These are phyloP conservation scores for Connochaetes taurinus DNA, from an alignment of 2,113 vertebrate genomes.

Conservation along the genomic window DNA sequence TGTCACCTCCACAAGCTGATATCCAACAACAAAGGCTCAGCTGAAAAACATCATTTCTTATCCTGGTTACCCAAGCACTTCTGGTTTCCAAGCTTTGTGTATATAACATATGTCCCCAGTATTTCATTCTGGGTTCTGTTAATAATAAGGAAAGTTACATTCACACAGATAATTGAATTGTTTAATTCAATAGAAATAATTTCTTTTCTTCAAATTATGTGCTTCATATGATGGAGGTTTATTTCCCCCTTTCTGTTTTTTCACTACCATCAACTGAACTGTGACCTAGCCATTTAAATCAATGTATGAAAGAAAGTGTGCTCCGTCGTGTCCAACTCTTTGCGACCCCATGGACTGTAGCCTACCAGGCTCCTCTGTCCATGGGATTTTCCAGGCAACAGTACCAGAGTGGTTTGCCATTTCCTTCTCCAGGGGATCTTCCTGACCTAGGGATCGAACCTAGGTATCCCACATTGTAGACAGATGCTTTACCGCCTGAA, in stretches of 20 bases:
- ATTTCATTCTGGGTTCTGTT: conserved; percentile 3
- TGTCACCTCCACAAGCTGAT: background rate
- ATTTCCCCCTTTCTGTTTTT: background rate
- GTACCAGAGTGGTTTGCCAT: too few species aligned
- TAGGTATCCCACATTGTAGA: too few species aligned
- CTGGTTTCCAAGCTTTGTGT: background rate
- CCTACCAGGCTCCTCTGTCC: too few species aligned
- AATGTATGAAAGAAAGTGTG: background rate
- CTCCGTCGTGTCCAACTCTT: too few species aligned
- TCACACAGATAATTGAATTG: conserved; percentile 9
- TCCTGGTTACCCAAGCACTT: background rate
- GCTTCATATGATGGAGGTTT: background rate
- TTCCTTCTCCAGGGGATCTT: too few species aligned
- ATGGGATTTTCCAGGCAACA: too few species aligned
- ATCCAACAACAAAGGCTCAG: conserved; percentile 5
- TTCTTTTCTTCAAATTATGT: conserved; percentile 14
- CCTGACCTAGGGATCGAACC: too few species aligned
- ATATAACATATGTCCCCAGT: background rate
- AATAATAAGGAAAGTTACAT: background rate
- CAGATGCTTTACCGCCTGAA: too few species aligned
- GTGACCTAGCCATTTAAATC: conserved; percentile 11
- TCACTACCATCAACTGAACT: background rate
- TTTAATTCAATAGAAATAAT: background rate
- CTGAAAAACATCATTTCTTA: conserved; percentile 29
- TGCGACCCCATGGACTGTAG: too few species aligned